Conservation (phyloP, 2,888 invertebrate genomes). For the Leptura quadrifasciata region DNA sequence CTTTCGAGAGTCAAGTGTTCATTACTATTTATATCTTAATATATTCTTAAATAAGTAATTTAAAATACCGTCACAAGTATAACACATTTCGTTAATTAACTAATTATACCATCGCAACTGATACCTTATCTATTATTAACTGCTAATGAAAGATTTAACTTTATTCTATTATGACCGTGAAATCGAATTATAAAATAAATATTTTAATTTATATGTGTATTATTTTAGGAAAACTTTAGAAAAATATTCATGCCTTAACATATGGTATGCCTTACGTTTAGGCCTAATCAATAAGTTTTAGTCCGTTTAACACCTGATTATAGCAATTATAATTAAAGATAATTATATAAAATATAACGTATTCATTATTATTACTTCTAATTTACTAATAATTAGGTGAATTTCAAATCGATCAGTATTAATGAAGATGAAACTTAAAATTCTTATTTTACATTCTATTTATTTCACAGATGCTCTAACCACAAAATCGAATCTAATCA, state of each 20-base stretch:
- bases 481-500: too few relatives aligned
- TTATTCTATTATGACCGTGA: conserved; percentile 4
- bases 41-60: neutral
- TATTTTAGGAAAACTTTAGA: neutral
- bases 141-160: neutral
- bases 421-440: too few relatives aligned
- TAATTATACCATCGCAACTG: neutral
- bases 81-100: conserved; percentile 4
- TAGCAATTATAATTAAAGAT: too few relatives aligned
- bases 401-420: too few relatives aligned
- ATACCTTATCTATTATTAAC: neutral
- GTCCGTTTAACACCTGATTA: neutral
- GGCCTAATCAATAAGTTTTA: neutral
- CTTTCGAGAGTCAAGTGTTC: neutral
- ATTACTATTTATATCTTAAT: neutral
- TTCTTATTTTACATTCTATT: too few relatives aligned
- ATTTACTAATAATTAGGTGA: too few relatives aligned
- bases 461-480: too few relatives aligned
- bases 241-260: neutral
- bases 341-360: too few relatives aligned
- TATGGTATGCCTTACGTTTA: neutral
- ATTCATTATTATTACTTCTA: too few relatives aligned
- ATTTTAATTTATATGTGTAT: neutral
- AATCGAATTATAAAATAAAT: conserved; percentile 1
- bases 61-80: neutral